Base-by-base conservation (phyloP, 2,888 invertebrate species). In the Andricus quercusramuli region DNA sequence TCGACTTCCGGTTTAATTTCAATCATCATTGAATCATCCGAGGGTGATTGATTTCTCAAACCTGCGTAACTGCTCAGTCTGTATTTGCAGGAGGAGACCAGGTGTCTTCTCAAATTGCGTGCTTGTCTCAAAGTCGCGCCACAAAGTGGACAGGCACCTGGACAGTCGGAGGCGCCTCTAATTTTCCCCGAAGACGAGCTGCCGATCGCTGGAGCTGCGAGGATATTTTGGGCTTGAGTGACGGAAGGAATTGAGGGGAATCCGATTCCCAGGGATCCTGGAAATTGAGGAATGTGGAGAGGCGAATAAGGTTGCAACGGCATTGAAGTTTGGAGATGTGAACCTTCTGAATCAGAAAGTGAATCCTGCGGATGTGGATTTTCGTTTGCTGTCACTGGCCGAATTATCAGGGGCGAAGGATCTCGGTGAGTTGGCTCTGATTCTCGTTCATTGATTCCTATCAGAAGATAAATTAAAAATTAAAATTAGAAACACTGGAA, bases 151-250 rank as follows among this genome's bases (percentile, higher is more conserved):
- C 95, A 95, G 70, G 94, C 93, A 32, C 95, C 94, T 56, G 95
- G 95, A 91, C 95, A 95, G 88, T 95, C 95, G 17, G 95, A 95
- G 85, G 94, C 94, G 32, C 94, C 94, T 79, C 94, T 93, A 78
- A 94, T 93, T 85, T 94, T 94, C 11, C 88, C 87, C 15, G 85
- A 37, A 17, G 85, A 32, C 2, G 85, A 78, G 5, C 78, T 59
- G 13, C 82, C 56, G n/a, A 78, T 80, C 1, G 79, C 32, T 2
- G 80, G 8, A 1, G 84, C 67, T n/a, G 83, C n/a, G 76, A 83
- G 41, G 59, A 84, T 44, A 44, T 79, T 22, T 56, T 65, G 80
- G 51, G 25, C 83, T 82, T 70, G 88, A 67, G 9, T 84, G 82
- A 25, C 80, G 79, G 8, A 84, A 80, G 15, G 84, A 76, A 80